Percentiles rank a stretch among this genome's conserved stretches.
Evolutionary conservation across 2,888 invertebrate species (phyloP).

Genomic region (Cryptocheilus praepositus): DNA sequence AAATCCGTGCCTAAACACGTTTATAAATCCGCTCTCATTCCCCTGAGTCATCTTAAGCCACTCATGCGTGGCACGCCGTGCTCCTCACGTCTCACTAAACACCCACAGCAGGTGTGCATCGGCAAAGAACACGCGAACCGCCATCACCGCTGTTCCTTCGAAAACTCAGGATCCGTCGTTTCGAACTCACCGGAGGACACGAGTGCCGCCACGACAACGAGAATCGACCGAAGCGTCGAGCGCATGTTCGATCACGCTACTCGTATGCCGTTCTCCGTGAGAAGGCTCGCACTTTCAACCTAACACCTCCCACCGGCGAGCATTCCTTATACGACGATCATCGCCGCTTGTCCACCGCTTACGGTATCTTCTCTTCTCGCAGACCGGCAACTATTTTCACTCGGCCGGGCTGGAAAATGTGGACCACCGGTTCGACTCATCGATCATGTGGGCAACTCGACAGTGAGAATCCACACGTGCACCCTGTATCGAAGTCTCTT

Average conservation of each 20-base stretch:
- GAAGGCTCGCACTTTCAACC: conserved; percentile 71
- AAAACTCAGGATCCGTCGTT: too few species aligned
- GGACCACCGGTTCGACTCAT: conserved; percentile 42
- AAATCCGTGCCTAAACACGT: too few species aligned
- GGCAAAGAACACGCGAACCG: too few species aligned
- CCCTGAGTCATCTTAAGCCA: conserved; percentile 3
- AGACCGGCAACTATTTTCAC: conserved; percentile 59
- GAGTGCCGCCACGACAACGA: conserved; percentile 43
- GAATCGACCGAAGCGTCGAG: conserved; percentile 44
- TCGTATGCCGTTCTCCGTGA: conserved; percentile 45
- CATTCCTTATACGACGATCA: conserved; percentile 61
- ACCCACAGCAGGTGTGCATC: too few species aligned
- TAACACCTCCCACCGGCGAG: conserved; percentile 64
- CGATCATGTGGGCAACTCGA: not conserved
- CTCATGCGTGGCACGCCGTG: not conserved
- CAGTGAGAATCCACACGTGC: too few species aligned
- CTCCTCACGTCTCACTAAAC: too few species aligned
- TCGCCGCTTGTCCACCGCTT: not conserved
- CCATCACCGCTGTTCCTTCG: too few species aligned
- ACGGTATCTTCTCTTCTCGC: conserved; percentile 20
- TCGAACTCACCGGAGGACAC: conserved; percentile 57
- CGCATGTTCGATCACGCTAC: conserved; percentile 53
- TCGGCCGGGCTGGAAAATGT: conserved; percentile 57
- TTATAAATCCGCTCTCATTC: conserved; percentile 2
- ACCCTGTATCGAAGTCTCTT: too few species aligned